Evolutionary conservation across 2,797 vertebrate genomes (phyloP), one percentile per base, ranked within the genome.

Genomic region (Odontamblyopus lacepedii): DNA sequence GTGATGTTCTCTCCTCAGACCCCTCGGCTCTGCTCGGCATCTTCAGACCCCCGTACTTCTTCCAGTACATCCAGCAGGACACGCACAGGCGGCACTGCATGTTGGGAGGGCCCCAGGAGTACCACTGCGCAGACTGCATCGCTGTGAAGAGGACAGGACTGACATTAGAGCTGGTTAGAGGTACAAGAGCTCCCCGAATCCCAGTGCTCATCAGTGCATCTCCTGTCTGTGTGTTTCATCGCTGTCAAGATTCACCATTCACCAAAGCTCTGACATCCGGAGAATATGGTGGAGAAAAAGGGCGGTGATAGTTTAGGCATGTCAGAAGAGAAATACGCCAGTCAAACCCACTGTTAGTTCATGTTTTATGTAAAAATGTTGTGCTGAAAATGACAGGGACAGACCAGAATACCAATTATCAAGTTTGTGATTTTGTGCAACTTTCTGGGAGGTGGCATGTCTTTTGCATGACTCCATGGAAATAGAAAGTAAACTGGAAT

Each of bases 31-130:
- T 94, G 79, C 96, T 98, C 6, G 96, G 97, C 97, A 98, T 98
- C 93, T 98, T 99, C 88, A 99, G 93, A 75, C 97, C 97, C 69
- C 97, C 97, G 0, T 99, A 99, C 88, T 98, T 99, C 93, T 99
- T 99, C 97, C 97, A 99, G 82, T 99, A 99, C 90, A 97, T 96
- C 97, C 97, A 99, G 88, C 97, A 98, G 83, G 96, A 95, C 27
- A 97, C 96, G 73, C 97, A 99, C 81, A 99, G 89, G 72, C 97
- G 95, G 86, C 97, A 98, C 0, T 98, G 97, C 97, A 99, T 98
- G 89, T 96, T 98, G 3, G 97, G 97, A 72, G 97, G 97, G 30
- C 97, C 97, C 97, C 97, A 99, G 19, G 97, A 99, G 92, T 98
- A 99, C 97, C 97, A 98, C 53, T 98, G 97, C 77, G 97, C 95